phyloP scores from a whole-genome alignment of 2,888 invertebrate genomes.

The Pollenia amentaria region DNA sequence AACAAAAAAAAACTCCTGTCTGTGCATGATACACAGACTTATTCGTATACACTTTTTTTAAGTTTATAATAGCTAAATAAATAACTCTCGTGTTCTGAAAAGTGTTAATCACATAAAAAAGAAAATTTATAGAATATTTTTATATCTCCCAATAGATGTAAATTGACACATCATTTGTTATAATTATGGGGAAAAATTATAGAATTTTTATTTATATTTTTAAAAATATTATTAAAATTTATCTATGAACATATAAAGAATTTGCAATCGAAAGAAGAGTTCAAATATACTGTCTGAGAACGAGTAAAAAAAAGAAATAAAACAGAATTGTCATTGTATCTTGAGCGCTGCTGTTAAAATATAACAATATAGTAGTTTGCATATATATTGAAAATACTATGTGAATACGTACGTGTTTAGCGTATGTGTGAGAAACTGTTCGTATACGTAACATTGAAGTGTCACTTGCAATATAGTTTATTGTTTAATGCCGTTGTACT shows the following conservation, averaged over 20 bases:
- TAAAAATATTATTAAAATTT: background rate
- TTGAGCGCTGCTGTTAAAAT: background rate
- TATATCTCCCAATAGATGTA: conserved; percentile 73
- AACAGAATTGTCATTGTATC: conserved; percentile 13
- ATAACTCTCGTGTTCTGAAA: background rate
- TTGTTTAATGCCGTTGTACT: background rate
- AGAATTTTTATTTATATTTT: background rate
- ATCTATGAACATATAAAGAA: background rate
- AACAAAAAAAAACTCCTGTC: conserved; percentile 3
- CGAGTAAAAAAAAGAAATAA: background rate
- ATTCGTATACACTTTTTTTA: conserved; percentile 4
- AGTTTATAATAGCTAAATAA: conserved; percentile 21
- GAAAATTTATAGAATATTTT: conserved; percentile 56
- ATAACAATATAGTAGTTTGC: too few relatives aligned
- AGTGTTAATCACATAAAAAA: conserved; percentile 40
- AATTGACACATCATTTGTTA: conserved; percentile 76
- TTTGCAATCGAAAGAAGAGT: background rate
- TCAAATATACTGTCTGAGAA: background rate
- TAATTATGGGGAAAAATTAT: conserved; percentile 62
- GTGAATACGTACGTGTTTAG: background rate
- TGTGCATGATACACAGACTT: conserved; percentile 12
- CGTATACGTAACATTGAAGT: conserved; percentile 14
- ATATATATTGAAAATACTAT: too few relatives aligned
- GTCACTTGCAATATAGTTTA: conserved; percentile 12
- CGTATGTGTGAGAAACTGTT: too few relatives aligned